A percentile compares a stretch with the other conserved stretches of the same genome.
Conservation (phyloP, 1,140 invertebrate species). For the Gryon sp. region DNA sequence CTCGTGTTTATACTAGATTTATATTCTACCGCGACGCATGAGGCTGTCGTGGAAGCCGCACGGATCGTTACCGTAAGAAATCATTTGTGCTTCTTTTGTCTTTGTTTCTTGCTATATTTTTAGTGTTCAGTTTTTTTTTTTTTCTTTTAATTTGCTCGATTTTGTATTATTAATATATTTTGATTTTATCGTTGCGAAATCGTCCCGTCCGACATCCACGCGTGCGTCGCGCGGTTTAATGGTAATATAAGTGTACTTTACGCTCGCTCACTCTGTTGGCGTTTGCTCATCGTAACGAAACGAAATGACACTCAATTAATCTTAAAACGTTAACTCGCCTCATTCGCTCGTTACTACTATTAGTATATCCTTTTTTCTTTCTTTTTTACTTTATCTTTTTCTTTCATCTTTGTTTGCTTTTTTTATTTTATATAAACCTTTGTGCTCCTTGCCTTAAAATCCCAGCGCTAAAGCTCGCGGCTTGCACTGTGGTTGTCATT, state of each 20-base stretch:
- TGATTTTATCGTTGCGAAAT: neutral
- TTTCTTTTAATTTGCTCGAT: no score
- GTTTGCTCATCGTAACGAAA: conserved; percentile 65
- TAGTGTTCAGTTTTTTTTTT: neutral
- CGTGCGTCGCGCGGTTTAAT: conserved; percentile 48
- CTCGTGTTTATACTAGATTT: conserved; percentile 47
- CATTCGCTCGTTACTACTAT: conserved; percentile 58
- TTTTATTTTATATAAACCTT: conserved; percentile 41
- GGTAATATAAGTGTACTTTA: conserved; percentile 66
- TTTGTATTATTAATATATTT: no score
- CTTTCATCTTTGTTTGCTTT: conserved; percentile 40
- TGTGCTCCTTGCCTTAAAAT: conserved; percentile 60
- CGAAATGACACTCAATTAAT: conserved; percentile 52
- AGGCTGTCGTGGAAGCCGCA: conserved; percentile 4
- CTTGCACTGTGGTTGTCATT: conserved; percentile 56
- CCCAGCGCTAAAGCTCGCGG: conserved; percentile 49
- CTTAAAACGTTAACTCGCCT: conserved; percentile 45
- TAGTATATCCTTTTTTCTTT: no score
- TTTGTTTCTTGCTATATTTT: neutral
- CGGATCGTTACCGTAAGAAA: neutral
- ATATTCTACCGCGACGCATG: conserved; percentile 51
- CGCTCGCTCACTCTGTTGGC: conserved; percentile 68
- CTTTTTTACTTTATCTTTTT: no score
- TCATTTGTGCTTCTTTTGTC: conserved; percentile 21
- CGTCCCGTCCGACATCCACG: conserved; percentile 12